A percentile compares a stretch with the other conserved stretches of the same genome.
Conservation (phyloP, 2,113 vertebrate genomes). For the Pelecanus crispus region DNA sequence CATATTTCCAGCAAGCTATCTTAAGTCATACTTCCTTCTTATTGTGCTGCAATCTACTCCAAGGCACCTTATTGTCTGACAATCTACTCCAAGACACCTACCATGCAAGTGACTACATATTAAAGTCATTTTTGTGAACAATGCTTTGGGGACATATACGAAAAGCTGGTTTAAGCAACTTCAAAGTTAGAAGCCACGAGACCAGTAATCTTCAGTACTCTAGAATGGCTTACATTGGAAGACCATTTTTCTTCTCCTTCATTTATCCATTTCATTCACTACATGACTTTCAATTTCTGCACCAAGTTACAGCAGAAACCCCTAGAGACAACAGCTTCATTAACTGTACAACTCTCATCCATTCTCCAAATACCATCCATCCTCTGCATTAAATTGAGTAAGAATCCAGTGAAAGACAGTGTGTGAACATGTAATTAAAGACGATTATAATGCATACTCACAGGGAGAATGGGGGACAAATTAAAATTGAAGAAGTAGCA, state of each 20-base stretch:
- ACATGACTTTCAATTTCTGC: background rate
- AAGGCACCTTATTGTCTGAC: background rate
- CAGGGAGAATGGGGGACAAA: background rate
- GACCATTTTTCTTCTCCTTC: background rate
- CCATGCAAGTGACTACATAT: background rate
- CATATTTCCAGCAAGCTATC: background rate
- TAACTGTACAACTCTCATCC: background rate
- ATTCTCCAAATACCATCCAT: background rate
- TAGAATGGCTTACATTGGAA: background rate
- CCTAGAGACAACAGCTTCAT: background rate
- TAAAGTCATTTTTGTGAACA: background rate
- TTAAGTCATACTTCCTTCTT: background rate
- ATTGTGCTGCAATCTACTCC: background rate
- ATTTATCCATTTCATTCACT: background rate
- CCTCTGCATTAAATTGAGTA: background rate
- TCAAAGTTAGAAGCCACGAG: background rate
- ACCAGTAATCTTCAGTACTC: background rate
- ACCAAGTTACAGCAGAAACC: background rate
- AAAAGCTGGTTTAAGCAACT: background rate
- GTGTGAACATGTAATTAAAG: slow-evolving; percentile 9
- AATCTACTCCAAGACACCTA: background rate
- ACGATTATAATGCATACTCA: background rate
- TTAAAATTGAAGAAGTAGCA: background rate
- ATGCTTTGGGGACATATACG: background rate
- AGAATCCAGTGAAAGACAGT: background rate